Evolutionary conservation across 2,797 vertebrate species (phyloP), one percentile per base, ranked within the genome.

Genomic region (Semotilus atromaculatus): DNA sequence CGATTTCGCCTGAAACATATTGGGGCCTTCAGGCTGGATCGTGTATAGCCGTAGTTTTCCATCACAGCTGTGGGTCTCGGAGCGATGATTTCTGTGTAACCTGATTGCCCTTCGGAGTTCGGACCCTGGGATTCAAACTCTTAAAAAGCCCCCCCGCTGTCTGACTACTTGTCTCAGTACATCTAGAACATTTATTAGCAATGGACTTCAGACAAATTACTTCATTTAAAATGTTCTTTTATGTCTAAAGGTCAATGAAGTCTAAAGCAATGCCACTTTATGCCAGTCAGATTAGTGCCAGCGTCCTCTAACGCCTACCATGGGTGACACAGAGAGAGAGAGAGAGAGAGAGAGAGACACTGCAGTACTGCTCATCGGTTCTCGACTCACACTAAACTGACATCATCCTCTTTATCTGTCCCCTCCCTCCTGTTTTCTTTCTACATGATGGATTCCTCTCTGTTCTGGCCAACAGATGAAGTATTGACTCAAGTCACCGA

Each of bases 281-380:
- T 83, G 40, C 43, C 81, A 66, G 43, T 83, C 81, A 75, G 71
- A 75, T 75, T 21, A 38, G 71, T 82, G 29, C 31, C 81, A 82
- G 53, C n/a, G 3, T 64, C 55, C 51, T 48, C 62, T 64, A 79
- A 45, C 19, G 26, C 66, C 60, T 66, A 68, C 36, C 36, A 60
- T 81, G 80, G 66, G 67, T 71, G 31, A 73, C 29, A 62, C 29
- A 80, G 11, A 43, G 3, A 43, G 43, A 72, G n/a, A 80, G 55
- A 68, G 10, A 67, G 23, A 48, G 16, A 48, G 16, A 45, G 38
- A 80, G 53, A 68, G 53, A 80, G 53, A 68, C 43, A 77, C 78
- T 88, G 87, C 85, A 58, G 87, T 73, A 73, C 73, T 66, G 53
- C 77, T 88, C 82, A 71, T 84, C 73, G 79, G 78, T 73, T 86